Base-by-base conservation (phyloP, 2,113 vertebrate species). In the Podocnemis expansa region DNA sequence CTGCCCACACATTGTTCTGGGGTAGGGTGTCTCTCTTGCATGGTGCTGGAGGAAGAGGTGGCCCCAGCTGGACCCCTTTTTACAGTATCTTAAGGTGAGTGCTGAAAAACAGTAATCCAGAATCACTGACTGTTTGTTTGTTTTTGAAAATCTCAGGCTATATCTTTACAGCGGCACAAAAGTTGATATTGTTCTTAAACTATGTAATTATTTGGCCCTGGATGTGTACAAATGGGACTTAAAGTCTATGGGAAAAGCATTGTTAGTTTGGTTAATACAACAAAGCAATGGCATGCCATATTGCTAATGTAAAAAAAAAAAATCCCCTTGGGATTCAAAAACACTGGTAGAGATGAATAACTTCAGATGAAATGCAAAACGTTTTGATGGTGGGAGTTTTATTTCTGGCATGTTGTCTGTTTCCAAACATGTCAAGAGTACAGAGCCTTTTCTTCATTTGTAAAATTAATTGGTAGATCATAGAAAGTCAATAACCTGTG, bases 231-330 rank as follows among this genome's bases (percentile, higher is more conserved):
- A 49, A 38, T 8, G 0, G 19, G 17, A 70, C 17, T 70, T 4
- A 5, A 41, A 84, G 31, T 13, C 79, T 5, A 21, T 54, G 17
- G 4, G 12, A 3, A 2, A 63, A 83, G 41, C 60, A 85, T 78
- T 2, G 1, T 3, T 0, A 0, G 41, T 81, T 47, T 79, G 60
- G 34, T 6, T 70, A n/a, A 70, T 70, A 21, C 19, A 70, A 70
- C 63, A 70, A 70, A 70, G 17, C 19, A 70, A 31, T 60, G 29
- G 29, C 21, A 70, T 70, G 19, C 19, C n/a, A 7, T 70, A 24
- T 38, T 60, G 29, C 58, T 60, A 14, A 60, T 60, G 29, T 60
- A 60, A 12, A 31, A 60, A 60, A 60, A 60, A 60, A 60, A 60
- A 14, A 14, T 31, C 14, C 29, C 58, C 58, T 76, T 8, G 38